Conservation (phyloP, 2,113 vertebrate species). For the Sturnus vulgaris region DNA sequence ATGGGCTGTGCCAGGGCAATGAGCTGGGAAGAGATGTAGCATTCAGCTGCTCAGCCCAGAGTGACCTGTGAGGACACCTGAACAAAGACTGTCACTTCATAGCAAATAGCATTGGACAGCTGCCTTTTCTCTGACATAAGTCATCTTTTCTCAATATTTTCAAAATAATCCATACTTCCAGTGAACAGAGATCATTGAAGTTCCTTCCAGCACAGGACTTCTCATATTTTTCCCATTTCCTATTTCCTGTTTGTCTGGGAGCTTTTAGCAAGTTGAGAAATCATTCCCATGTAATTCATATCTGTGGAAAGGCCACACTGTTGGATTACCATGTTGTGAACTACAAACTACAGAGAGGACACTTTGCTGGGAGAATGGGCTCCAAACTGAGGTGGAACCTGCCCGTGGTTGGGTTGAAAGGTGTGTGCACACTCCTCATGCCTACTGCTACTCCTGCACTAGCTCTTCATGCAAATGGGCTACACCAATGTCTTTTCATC, state of each 20-base stretch:
- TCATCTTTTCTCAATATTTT: not conserved
- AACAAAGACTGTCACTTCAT: not conserved
- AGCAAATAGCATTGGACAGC: not conserved
- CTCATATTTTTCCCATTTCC: not conserved
- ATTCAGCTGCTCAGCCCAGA: rapidly evolving
- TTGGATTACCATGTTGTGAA: not conserved
- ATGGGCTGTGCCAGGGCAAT: not conserved
- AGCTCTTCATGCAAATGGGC: not conserved
- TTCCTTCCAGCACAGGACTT: not conserved
- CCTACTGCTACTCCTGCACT: not conserved
- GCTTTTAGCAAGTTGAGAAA: not conserved
- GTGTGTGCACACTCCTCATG: not conserved
- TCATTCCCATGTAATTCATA: not conserved
- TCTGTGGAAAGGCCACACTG: not conserved
- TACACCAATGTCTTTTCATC: not conserved
- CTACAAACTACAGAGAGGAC: not conserved
- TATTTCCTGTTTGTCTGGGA: not conserved
- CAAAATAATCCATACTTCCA: not conserved
- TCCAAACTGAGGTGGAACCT: not conserved
- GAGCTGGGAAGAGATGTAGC: not conserved
- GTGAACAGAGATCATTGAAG: not conserved
- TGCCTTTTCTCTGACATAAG: not conserved
- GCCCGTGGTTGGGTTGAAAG: not conserved
- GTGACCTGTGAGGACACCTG: not conserved
- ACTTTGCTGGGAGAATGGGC: not conserved